Conservation (phyloP, 1,140 invertebrate genomes). For the Platyura marginata region DNA sequence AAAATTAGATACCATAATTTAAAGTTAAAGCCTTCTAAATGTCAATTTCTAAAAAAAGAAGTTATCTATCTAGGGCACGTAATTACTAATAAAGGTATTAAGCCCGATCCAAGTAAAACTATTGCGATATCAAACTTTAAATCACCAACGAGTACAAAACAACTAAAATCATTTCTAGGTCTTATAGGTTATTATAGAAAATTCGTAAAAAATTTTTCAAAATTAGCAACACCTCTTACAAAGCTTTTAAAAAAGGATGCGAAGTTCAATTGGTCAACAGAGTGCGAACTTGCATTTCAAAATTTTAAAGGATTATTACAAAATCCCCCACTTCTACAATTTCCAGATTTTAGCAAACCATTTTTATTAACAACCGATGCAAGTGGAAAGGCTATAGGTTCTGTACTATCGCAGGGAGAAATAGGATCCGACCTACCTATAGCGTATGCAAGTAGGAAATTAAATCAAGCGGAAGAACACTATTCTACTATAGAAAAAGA, state of each 20-base stretch:
- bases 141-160: no score
- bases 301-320: constrained; percentile 5
- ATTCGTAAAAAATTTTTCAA: no score
- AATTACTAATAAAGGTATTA: constrained; percentile 21
- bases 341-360: constrained; percentile 8
- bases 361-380: constrained; percentile 10
- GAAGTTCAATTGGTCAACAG: constrained; percentile 7
- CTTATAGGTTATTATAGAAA: no score
- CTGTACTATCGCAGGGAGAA: constrained; percentile 6
- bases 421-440: constrained; percentile 9
- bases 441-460: constrained; percentile 18
- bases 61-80: constrained; percentile 25
- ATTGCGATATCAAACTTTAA: constrained; percentile 18
- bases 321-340: constrained; percentile 4
- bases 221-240: no score
- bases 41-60: constrained; percentile 22
- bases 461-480: constrained; percentile 23
- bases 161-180: no score
- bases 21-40: constrained; percentile 20
- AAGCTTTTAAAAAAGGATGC: no score
- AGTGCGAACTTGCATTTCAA: constrained; percentile 14
- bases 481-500: constrained; percentile 27
- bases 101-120: constrained; percentile 24
- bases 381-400: constrained; percentile 8
- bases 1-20: constrained; percentile 19